These are phyloP conservation scores for Andricus grossulariae DNA, from an alignment of 1,140 invertebrate species.

Conservation along the genomic window DNA sequence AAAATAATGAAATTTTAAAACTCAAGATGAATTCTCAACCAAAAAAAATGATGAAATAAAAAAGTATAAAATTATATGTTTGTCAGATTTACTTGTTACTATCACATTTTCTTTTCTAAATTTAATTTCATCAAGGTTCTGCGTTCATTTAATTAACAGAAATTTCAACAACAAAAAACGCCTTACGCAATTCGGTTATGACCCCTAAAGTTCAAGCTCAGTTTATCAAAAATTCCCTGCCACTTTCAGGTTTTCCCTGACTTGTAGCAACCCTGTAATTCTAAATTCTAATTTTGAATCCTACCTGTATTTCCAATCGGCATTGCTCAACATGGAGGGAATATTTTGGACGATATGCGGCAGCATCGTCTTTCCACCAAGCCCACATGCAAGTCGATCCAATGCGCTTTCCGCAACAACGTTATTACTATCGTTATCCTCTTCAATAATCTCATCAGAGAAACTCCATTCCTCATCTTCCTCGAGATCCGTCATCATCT, in stretches of 20 bases:
- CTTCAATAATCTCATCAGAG: constrained; percentile 81
- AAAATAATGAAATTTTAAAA: not conserved
- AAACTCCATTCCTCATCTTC: constrained; percentile 90
- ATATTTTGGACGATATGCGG: constrained; percentile 91
- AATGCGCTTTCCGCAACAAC: constrained; percentile 97
- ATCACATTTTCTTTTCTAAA: too few relatives aligned
- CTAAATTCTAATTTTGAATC: not conserved
- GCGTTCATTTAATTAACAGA: too few relatives aligned
- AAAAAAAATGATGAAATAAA: not conserved
- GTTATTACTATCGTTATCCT: constrained; percentile 90
- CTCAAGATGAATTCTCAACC: too few relatives aligned
- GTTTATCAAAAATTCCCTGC: too few relatives aligned
- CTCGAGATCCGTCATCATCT: constrained; percentile 98
- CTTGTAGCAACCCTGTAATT: too few relatives aligned
- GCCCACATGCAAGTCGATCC: constrained; percentile 95
- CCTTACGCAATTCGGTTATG: too few relatives aligned
- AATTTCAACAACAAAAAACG: too few relatives aligned
- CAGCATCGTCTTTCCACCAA: constrained; percentile 96
- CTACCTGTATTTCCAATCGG: constrained; percentile 86
- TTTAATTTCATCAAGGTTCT: too few relatives aligned
- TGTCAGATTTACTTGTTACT: too few relatives aligned
- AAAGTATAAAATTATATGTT: too few relatives aligned
- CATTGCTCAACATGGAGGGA: constrained; percentile 90
- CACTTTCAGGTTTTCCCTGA: too few relatives aligned
- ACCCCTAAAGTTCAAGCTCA: too few relatives aligned